phyloP scores from a whole-genome alignment of 2,113 vertebrate species.

The Ictalurus furcatus region DNA sequence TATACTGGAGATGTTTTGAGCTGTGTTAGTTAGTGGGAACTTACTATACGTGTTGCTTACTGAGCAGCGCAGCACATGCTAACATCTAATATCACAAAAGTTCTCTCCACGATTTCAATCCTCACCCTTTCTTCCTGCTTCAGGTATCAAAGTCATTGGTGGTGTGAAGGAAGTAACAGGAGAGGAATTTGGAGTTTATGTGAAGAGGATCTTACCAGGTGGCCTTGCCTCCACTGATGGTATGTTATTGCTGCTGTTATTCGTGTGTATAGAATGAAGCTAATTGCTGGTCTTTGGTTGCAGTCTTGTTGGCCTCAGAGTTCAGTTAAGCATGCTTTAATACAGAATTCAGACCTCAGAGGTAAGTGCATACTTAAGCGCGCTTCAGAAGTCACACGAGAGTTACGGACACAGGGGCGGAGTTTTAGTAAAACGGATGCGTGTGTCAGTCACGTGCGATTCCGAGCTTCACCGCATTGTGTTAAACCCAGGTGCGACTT shows the following conservation, averaged over 20 bases:
- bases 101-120: neutral
- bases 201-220: constrained; percentile 87
- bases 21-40: neutral
- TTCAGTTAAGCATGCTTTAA: neutral
- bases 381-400: neutral
- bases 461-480: neutral
- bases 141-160: constrained; percentile 90
- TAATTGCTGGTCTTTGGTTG: neutral
- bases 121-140: neutral
- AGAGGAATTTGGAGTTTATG: constrained; percentile 89
- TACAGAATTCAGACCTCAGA: neutral
- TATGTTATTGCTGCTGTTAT: constrained; percentile 56
- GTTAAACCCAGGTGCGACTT: neutral
- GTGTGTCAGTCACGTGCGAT: neutral
- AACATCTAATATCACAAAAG: neutral
- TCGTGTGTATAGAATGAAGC: neutral
- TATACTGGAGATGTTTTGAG: neutral
- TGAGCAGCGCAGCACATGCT: neutral
- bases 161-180: constrained; percentile 83
- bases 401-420: too few species aligned
- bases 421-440: too few species aligned
- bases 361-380: neutral
- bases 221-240: constrained; percentile 83
- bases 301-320: neutral
- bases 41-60: neutral